phyloP scores from a whole-genome alignment of 2,797 vertebrate genomes.

The Podarcis siculus region DNA sequence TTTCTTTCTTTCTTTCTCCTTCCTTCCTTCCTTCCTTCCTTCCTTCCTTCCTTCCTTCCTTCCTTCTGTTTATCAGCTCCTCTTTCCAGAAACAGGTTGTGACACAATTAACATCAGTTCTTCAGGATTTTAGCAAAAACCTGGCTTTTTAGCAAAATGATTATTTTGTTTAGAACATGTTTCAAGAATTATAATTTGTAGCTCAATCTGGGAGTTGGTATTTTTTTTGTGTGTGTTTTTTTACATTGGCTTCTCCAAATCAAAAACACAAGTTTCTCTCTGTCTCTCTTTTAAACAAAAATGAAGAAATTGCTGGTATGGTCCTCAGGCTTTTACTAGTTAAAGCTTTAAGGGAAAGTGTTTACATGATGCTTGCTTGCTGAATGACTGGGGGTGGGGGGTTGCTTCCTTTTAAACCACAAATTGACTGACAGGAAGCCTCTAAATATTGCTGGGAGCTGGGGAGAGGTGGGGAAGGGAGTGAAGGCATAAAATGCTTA shows the following conservation, averaged over 20 bases:
- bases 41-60: too few relatives aligned
- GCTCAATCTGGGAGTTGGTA: background rate
- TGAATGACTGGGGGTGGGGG: constrained; percentile 46
- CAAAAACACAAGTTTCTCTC: background rate
- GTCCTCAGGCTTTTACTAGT: constrained; percentile 31
- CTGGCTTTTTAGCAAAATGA: background rate
- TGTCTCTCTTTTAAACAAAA: background rate
- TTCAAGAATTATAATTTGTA: background rate
- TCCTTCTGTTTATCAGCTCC: background rate
- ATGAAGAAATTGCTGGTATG: background rate
- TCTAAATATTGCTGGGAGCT: constrained; percentile 47
- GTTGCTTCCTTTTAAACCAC: constrained; percentile 31
- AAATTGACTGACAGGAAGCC: constrained; percentile 24
- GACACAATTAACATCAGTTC: background rate
- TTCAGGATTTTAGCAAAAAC: background rate
- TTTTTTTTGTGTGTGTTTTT: constrained; percentile 19
- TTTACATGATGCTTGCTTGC: constrained; percentile 54
- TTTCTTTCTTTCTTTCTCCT: too few relatives aligned
- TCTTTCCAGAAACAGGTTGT: background rate
- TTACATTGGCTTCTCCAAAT: background rate
- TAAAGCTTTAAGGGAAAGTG: constrained; percentile 47
- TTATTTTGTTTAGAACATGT: background rate
- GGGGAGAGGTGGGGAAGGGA: background rate
- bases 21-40: too few relatives aligned
- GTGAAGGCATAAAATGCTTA: background rate